These are phyloP conservation scores for Antitype chi DNA, from an alignment of 2,888 invertebrate genomes.

Conservation along the genomic window DNA sequence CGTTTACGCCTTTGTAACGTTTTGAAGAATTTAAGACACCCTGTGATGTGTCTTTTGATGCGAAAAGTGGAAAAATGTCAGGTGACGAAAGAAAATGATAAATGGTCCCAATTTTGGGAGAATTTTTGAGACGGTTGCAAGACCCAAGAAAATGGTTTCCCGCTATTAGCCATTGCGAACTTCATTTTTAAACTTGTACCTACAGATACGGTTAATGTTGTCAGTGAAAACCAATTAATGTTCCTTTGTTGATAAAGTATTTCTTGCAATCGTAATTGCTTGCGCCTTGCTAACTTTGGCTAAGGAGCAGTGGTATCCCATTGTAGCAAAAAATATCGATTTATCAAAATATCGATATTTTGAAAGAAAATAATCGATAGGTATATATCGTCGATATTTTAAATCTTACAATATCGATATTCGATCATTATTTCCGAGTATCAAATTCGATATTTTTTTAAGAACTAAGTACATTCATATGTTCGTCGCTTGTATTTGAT, in stretches of 20 bases:
- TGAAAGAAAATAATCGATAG: too few species aligned
- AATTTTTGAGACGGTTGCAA: constrained; percentile 5
- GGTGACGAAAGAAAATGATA: constrained; percentile 34
- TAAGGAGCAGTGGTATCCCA: not conserved
- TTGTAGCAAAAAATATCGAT: too few species aligned
- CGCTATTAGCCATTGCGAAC: not conserved
- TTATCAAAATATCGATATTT: too few species aligned
- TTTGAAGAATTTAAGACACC: constrained; percentile 51
- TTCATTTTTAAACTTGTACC: not conserved
- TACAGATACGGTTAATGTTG: not conserved
- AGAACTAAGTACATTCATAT: too few species aligned
- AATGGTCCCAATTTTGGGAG: constrained; percentile 19
- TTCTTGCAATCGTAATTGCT: not conserved
- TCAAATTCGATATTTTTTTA: too few species aligned
- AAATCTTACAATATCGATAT: too few species aligned
- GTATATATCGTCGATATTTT: too few species aligned
- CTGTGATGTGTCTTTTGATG: constrained; percentile 42
- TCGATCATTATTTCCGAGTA: too few species aligned
- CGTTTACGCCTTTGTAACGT: constrained; percentile 59
- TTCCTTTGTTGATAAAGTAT: not conserved
- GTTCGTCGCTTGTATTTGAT: too few species aligned
- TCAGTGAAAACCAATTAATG: not conserved
- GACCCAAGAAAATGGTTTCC: constrained; percentile 17
- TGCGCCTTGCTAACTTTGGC: not conserved
- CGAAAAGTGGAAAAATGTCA: constrained; percentile 21